Evolutionary conservation across 2,797 vertebrate genomes (phyloP).

Genomic region (Sternotherus odoratus): DNA sequence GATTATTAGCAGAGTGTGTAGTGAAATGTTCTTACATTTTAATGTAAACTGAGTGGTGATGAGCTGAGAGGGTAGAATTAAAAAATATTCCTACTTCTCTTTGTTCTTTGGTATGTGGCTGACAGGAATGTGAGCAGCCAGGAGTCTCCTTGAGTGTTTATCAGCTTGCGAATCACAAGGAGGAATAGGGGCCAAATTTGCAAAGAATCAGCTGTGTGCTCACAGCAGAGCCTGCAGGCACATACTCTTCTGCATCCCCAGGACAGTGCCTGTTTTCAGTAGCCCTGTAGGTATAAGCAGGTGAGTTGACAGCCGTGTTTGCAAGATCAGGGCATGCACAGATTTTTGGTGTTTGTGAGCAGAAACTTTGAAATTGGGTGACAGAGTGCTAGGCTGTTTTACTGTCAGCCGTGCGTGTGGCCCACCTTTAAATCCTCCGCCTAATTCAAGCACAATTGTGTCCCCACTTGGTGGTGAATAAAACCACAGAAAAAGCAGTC

Average conservation of each 20-base stretch:
- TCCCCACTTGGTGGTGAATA: neutral
- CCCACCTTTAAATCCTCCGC: neutral
- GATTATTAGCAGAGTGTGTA: constrained; percentile 80
- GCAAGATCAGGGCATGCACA: neutral
- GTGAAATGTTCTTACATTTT: constrained; percentile 82
- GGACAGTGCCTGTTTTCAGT: constrained; percentile 16
- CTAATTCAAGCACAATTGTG: neutral
- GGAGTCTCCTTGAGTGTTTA: constrained; percentile 48
- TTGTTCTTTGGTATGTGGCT: constrained; percentile 78
- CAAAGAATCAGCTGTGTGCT: constrained; percentile 69
- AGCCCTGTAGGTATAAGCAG: constrained; percentile 36
- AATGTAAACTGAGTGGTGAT: constrained; percentile 82
- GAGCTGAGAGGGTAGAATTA: constrained; percentile 82
- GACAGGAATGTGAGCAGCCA: constrained; percentile 73
- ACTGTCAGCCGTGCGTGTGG: accelerated
- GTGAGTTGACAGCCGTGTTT: constrained; percentile 48
- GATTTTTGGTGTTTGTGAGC: neutral
- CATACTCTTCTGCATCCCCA: neutral
- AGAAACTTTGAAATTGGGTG: neutral
- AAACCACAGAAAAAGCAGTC: neutral
- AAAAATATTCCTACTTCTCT: constrained; percentile 81
- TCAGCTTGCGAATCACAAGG: constrained; percentile 48
- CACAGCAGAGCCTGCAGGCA: constrained; percentile 59
- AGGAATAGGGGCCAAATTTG: constrained; percentile 56
- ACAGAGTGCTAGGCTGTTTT: neutral